Conservation (phyloP, 2,888 invertebrate species). For the Smittia sp. region DNA sequence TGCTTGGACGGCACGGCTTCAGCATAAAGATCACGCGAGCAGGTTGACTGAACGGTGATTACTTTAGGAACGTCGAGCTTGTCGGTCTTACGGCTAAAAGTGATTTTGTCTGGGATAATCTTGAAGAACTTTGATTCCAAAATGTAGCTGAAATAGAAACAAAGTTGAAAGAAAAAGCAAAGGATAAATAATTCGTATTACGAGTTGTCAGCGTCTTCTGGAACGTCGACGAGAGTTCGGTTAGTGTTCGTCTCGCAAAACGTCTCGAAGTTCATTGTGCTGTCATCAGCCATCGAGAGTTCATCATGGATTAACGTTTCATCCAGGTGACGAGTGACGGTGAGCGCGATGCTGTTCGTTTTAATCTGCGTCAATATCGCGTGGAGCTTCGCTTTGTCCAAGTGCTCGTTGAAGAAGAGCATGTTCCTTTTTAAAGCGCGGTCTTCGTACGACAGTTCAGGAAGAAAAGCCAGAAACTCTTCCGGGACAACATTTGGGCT, state of each 20-base stretch:
- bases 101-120: background rate
- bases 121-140: conserved; percentile 6
- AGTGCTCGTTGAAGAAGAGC: conserved; percentile 11
- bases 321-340: conserved; percentile 50
- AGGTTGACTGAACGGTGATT: background rate
- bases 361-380: conserved; percentile 43
- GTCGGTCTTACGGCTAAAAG: background rate
- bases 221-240: background rate
- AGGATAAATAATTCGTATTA: too few relatives aligned
- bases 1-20: conserved; percentile 26
- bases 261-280: conserved; percentile 27
- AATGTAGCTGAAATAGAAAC: background rate
- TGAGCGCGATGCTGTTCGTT: conserved; percentile 50
- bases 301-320: conserved; percentile 45
- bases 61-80: background rate
- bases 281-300: conserved; percentile 28
- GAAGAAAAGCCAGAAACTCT: background rate
- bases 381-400: background rate
- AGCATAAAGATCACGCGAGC: background rate
- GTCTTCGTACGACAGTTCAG: conserved; percentile 5
- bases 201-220: background rate
- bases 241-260: conserved; percentile 16
- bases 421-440: background rate
- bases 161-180: background rate
- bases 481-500: background rate